phyloP scores from a whole-genome alignment of 2,113 vertebrate species.

The Agapornis roseicollis region DNA sequence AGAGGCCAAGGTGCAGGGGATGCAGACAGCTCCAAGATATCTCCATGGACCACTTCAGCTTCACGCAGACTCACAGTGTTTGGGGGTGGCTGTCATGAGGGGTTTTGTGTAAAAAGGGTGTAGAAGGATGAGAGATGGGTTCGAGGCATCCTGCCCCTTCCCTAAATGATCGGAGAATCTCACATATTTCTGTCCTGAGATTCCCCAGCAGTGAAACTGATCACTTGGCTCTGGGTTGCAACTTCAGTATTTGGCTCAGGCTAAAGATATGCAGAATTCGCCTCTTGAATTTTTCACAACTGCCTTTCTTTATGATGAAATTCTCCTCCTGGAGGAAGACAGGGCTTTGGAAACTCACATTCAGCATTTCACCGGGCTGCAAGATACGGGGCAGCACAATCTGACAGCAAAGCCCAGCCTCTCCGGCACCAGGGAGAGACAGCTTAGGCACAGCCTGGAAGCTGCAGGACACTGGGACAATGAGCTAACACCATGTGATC shows the following conservation, averaged over 20 bases:
- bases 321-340: slow-evolving; percentile 17
- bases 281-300: neutral
- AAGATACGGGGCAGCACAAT: neutral
- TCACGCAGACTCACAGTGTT: neutral
- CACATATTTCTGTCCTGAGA: slow-evolving; percentile 2
- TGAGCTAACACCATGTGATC: slow-evolving; percentile 49
- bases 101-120: neutral
- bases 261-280: slow-evolving; percentile 2
- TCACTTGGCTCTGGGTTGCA: neutral
- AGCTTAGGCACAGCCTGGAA: neutral
- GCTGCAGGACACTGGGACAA: neutral
- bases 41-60: neutral
- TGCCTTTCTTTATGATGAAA: slow-evolving; percentile 1
- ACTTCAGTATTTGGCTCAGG: neutral
- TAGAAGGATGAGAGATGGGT: neutral
- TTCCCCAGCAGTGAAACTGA: neutral
- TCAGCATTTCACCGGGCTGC: neutral
- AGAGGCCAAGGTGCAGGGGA: neutral
- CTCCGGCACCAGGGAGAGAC: neutral
- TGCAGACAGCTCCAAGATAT: neutral
- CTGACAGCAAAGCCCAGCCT: neutral
- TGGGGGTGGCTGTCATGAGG: neutral
- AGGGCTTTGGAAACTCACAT: neutral
- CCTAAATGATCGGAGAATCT: neutral
- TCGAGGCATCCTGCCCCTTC: neutral